Evolutionary conservation across 2,888 invertebrate species (phyloP), one percentile per base, ranked within the genome.

Genomic region (Hermodice carunculata): DNA sequence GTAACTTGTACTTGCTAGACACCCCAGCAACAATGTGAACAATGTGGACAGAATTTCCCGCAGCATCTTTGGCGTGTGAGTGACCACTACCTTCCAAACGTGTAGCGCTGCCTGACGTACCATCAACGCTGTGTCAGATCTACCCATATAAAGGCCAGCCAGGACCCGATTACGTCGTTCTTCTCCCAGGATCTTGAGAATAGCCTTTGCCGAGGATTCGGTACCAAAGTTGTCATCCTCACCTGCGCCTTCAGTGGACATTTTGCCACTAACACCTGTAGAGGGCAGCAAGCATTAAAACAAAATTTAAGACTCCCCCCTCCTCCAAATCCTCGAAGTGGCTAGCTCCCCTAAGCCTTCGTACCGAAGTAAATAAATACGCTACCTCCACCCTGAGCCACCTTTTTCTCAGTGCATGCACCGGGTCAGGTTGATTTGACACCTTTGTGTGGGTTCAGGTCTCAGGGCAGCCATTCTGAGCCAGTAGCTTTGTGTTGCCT

Each of bases 191-290:
- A 95, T 92, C 56, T 90, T 90, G 44, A 76, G 42, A 42, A 76
- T 72, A 34, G 81, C 82, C 74, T 79, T 73, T 52, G 84, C 83
- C 11, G 83, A 84, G n/a, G 67, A 66, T 66, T 85, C 83, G 94
- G 98, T 98, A 66, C 98, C 99, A 86, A 99, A 98, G 87, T 98
- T 99, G 84, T 99, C 99, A 85, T 99, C 99, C 85, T 99, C 98
- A 73, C 94, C 94, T 0, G 96, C 96, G 0, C 96, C 97, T 87
- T 98, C 97, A 0, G 98, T 98, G 37, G 96, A 96, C 97, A 98
- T 98, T 88, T 99, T 99, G 59, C 98, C 98, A 31, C 96, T 94
- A 0, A 99, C 98, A 54, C 89, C 88, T 87, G 72, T 29, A 70
- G n/a, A 22, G 31, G n/a, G n/a, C n/a, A n/a, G n/a, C n/a, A n/a